A percentile compares a stretch with the other conserved stretches of the same genome.
Conservation (phyloP, 2,797 vertebrate species). For the Buphagus erythrorhynchus region DNA sequence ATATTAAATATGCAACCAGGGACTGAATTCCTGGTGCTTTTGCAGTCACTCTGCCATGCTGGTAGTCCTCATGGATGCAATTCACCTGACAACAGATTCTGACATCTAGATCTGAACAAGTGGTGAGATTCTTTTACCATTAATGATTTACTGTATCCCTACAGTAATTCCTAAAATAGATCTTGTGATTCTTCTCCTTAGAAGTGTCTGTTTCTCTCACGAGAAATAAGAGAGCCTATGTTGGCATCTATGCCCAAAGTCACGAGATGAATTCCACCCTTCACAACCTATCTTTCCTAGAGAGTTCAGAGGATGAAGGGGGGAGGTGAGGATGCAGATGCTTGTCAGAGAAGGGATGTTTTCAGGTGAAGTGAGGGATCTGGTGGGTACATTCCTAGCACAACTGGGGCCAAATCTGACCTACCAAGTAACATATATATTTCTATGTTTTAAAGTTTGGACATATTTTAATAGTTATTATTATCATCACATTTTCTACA, state of each 20-base stretch:
- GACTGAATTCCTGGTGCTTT: not conserved
- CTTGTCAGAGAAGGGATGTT: not conserved
- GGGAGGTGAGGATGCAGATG: not conserved
- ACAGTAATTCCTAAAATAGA: not conserved
- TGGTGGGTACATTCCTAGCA: not conserved
- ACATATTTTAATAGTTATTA: not conserved
- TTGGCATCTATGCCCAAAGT: not conserved
- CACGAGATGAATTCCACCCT: not conserved
- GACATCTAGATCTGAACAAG: not conserved
- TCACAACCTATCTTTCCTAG: not conserved
- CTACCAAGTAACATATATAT: not conserved
- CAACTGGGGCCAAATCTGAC: not conserved
- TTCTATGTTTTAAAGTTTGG: not conserved
- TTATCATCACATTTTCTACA: not conserved
- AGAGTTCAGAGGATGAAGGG: not conserved
- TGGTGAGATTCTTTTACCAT: not conserved
- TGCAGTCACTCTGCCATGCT: not conserved
- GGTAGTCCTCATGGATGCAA: not conserved
- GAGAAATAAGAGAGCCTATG: not conserved
- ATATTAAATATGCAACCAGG: not conserved
- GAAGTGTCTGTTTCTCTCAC: not conserved
- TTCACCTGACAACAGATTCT: not conserved
- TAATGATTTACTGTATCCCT: not conserved
- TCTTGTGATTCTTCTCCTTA: not conserved
- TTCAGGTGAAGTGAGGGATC: not conserved